phyloP scores from a whole-genome alignment of 2,113 vertebrate genomes.

The Phodopus roborovskii region DNA sequence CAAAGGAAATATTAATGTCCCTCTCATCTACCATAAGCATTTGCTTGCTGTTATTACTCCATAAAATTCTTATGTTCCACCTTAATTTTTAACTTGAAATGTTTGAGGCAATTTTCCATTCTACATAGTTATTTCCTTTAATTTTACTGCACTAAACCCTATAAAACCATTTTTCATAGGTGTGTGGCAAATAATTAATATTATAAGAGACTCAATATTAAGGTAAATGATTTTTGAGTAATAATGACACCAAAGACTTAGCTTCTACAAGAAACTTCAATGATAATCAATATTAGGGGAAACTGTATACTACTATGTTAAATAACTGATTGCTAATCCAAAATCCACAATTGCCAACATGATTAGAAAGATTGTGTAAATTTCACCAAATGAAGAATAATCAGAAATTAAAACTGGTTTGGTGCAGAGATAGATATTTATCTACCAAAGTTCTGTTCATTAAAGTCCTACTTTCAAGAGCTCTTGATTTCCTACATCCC shows the following conservation, averaged over 20 bases:
- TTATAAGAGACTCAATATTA: neutral
- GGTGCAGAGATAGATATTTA: neutral
- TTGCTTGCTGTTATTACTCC: neutral
- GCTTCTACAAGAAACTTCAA: neutral
- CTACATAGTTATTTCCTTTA: neutral
- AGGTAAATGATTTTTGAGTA: neutral
- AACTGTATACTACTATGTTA: neutral
- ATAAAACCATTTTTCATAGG: neutral
- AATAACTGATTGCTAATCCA: neutral
- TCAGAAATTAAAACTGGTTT: neutral
- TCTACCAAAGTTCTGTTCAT: neutral
- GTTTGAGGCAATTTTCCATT: neutral
- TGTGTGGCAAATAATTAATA: neutral
- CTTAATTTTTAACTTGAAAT: constrained; percentile 31
- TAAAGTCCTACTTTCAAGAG: constrained; percentile 23
- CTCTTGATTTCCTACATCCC: neutral
- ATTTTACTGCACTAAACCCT: neutral
- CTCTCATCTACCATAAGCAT: neutral
- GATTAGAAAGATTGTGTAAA: neutral
- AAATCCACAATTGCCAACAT: neutral
- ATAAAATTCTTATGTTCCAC: neutral
- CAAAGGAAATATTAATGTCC: neutral
- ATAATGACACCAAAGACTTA: neutral
- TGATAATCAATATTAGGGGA: neutral
- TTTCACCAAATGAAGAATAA: neutral